These are phyloP conservation scores for Acanthisitta chloris DNA, from an alignment of 2,113 vertebrate species.

Conservation along the genomic window DNA sequence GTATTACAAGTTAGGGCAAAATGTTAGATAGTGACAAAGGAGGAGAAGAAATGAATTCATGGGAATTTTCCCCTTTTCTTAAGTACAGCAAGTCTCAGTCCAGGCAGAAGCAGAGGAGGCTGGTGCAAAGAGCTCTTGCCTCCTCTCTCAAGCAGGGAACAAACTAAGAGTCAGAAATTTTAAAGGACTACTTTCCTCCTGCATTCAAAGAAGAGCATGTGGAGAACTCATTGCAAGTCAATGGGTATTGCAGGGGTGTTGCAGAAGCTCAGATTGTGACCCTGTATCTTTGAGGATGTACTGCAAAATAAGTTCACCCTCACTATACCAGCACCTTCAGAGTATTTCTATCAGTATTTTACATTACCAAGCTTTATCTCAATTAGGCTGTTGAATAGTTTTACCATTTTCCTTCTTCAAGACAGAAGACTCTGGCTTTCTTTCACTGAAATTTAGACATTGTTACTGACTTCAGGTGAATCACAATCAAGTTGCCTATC, in stretches of 20 bases:
- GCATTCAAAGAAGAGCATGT: background rate
- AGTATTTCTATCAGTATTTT: background rate
- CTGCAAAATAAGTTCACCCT: background rate
- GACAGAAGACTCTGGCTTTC: background rate
- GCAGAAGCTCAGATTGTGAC: background rate
- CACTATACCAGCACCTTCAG: background rate
- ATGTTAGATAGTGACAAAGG: constrained; percentile 17
- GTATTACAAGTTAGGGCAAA: constrained; percentile 33
- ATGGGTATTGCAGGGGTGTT: background rate
- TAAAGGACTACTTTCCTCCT: background rate
- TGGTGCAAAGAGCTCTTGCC: background rate
- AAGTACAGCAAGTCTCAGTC: background rate
- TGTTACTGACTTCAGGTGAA: background rate
- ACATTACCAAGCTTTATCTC: background rate
- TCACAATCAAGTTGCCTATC: background rate
- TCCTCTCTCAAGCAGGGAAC: background rate
- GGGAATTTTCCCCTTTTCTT: background rate
- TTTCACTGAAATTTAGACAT: background rate
- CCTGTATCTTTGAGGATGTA: background rate
- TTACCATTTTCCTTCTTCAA: background rate
- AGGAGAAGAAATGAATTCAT: background rate
- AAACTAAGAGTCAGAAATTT: background rate
- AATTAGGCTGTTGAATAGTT: background rate
- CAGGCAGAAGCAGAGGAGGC: background rate
- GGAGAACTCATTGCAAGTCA: background rate